Percentiles rank a stretch among this genome's conserved stretches.
Evolutionary conservation across 2,113 vertebrate genomes (phyloP).

Genomic region (Sinocyclocheilus grahami): DNA sequence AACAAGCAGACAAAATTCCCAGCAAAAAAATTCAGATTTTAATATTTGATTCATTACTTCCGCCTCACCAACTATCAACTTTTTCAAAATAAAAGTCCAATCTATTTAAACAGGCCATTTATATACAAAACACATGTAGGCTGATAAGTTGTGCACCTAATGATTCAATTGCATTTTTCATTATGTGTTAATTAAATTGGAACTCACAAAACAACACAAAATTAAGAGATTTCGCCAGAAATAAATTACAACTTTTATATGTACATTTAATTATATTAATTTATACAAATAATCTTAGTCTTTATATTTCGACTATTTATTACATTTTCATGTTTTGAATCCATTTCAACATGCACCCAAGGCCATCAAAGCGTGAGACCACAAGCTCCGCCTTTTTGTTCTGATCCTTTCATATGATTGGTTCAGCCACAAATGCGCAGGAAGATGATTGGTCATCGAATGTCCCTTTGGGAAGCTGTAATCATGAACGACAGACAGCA

Average conservation of each 20-base stretch:
- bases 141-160: too few relatives aligned
- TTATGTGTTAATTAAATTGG: background rate
- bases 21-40: background rate
- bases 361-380: background rate
- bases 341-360: background rate
- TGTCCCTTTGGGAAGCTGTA: background rate
- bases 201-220: background rate
- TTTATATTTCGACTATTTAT: background rate
- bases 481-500: background rate
- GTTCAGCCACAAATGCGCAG: background rate
- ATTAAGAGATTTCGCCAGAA: background rate
- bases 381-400: background rate
- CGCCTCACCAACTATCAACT: background rate
- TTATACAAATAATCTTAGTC: background rate
- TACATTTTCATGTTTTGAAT: background rate
- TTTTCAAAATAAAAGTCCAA: slow-evolving; percentile 49
- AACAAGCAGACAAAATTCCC: too few relatives aligned
- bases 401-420: slow-evolving; percentile 36
- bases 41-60: background rate
- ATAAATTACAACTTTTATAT: background rate
- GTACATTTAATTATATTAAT: background rate
- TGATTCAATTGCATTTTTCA: too few relatives aligned
- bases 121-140: background rate
- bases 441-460: slow-evolving; percentile 43
- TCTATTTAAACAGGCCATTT: background rate